Percentiles rank a stretch among this genome's conserved stretches.
These are phyloP conservation scores for Tuta absoluta DNA, from an alignment of 2,888 invertebrate species.

Conservation along the genomic window DNA sequence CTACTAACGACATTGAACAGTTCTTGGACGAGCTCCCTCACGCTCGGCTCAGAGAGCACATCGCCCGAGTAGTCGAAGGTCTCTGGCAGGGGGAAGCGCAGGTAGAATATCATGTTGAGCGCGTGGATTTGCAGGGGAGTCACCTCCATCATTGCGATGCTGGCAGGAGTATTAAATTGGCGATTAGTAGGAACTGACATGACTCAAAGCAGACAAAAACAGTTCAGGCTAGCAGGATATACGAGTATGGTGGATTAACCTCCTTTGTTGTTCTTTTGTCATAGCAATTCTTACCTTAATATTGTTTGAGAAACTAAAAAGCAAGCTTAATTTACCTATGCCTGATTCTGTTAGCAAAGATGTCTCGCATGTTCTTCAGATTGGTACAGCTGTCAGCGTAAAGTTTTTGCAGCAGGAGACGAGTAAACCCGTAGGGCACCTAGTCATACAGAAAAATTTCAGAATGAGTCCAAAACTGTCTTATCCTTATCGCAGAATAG, in stretches of 20 bases:
- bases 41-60: conserved; percentile 44
- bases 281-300: too few species aligned
- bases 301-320: neutral
- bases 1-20: conserved; percentile 60
- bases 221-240: too few species aligned
- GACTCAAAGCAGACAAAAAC: too few species aligned
- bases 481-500: too few species aligned
- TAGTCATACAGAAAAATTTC: conserved; percentile 32
- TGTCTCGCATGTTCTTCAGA: conserved; percentile 32
- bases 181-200: too few species aligned
- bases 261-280: too few species aligned
- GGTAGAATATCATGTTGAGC: conserved; percentile 62
- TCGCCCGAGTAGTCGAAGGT: conserved; percentile 45
- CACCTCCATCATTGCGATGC: conserved; percentile 52
- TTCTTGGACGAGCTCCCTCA: conserved; percentile 62
- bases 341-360: conserved; percentile 50
- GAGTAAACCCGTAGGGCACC: conserved; percentile 50
- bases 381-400: conserved; percentile 37
- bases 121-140: conserved; percentile 63
- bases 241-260: too few species aligned
- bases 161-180: conserved; percentile 32
- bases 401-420: conserved; percentile 42
- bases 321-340: conserved; percentile 40
- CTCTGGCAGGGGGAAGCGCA: conserved; percentile 58
- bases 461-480: too few species aligned